phyloP scores from a whole-genome alignment of 2,113 vertebrate species.

The Otus sunia region DNA sequence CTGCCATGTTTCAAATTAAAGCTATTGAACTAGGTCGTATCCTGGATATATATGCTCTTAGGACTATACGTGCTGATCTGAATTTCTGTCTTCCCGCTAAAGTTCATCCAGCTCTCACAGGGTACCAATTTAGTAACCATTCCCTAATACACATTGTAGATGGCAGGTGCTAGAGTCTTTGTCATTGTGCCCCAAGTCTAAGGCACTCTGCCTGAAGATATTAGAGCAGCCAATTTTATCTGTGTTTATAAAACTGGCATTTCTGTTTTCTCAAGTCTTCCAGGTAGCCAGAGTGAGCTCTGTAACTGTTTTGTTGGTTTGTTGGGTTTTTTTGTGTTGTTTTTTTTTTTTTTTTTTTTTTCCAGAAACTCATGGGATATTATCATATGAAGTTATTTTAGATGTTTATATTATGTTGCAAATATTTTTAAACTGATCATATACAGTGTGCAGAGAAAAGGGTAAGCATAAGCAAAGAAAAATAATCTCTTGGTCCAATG shows the following conservation, averaged over 20 bases:
- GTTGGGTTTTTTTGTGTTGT: not conserved
- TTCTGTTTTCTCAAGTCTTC: constrained; percentile 23
- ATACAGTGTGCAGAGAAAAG: not conserved
- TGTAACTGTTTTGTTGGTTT: not conserved
- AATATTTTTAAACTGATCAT: not conserved
- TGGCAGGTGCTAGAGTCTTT: constrained; percentile 15
- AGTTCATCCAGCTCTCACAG: not conserved
- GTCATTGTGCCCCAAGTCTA: constrained; percentile 32
- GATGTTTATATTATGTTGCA: not conserved
- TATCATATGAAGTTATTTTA: constrained; percentile 15
- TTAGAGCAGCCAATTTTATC: constrained; percentile 30
- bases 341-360: not conserved
- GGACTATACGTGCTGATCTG: not conserved
- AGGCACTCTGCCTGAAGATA: constrained; percentile 36
- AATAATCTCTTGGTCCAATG: not conserved
- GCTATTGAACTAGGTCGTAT: not conserved
- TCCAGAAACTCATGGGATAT: not conserved
- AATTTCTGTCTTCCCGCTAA: not conserved
- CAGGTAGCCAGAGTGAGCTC: not conserved
- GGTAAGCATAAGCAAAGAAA: not conserved
- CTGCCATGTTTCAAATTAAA: not conserved
- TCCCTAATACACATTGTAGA: not conserved
- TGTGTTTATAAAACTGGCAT: constrained; percentile 5
- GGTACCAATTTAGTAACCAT: not conserved
- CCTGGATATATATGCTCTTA: not conserved